Conservation (phyloP, 2,888 invertebrate genomes). For the Furcula furcula region DNA sequence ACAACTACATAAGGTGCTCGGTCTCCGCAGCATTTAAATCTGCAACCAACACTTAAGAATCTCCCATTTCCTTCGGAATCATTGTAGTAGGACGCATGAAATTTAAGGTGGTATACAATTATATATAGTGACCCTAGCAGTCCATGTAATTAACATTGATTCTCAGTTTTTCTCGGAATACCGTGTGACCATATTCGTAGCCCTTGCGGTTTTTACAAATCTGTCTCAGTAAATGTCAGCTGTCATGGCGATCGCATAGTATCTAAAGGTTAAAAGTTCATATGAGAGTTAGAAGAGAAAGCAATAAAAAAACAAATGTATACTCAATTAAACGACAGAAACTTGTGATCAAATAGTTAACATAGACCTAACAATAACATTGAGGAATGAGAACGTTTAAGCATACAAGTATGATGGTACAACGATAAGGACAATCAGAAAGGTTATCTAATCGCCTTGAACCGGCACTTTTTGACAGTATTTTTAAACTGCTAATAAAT, state of each 20-base stretch:
- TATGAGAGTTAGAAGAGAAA: constrained; percentile 18
- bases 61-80: constrained; percentile 9
- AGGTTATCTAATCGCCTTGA: constrained; percentile 74
- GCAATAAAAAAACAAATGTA: background rate
- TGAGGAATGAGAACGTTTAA: constrained; percentile 39
- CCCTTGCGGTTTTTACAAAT: constrained; percentile 29
- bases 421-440: constrained; percentile 64
- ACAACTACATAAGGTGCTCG: too few species aligned
- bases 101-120: constrained; percentile 18
- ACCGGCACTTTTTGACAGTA: constrained; percentile 60
- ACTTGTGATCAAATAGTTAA: constrained; percentile 20
- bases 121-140: constrained; percentile 24
- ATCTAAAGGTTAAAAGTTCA: constrained; percentile 17
- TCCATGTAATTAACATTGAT: constrained; percentile 27
- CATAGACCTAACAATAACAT: constrained; percentile 51
- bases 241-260: constrained; percentile 25
- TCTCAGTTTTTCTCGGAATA: constrained; percentile 25
- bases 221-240: constrained; percentile 32
- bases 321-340: constrained; percentile 1
- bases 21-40: too few species aligned
- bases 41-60: too few species aligned
- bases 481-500: constrained; percentile 56
- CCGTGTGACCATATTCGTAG: constrained; percentile 18
- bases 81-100: constrained; percentile 12
- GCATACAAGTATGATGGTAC: constrained; percentile 54